Base-by-base conservation (phyloP, 1,140 invertebrate genomes). In the Melanaphis sacchari region DNA sequence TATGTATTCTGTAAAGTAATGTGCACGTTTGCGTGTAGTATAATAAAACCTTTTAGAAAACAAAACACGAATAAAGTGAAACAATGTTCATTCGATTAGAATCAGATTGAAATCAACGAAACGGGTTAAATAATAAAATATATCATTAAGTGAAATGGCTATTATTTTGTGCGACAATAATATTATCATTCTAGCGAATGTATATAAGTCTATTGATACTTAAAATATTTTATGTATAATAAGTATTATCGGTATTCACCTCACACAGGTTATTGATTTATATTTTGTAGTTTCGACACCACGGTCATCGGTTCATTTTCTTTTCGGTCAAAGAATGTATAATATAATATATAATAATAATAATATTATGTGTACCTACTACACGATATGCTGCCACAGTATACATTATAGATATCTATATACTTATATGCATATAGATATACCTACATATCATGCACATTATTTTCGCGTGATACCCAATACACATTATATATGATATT, bases 261-360 rank as follows among this genome's bases (percentile, higher is more conserved):
- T 76, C 59, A 76, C 59, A n/a, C 59, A 2, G 59, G 4, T n/a
- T 76, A 76, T 76, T 76, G 59, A 76, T 76, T 76, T 76, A 76
- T 76, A n/a, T 76, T n/a, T n/a, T n/a, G 59, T 4, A 21, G 59
- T 76, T 76, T 76, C 59, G 31, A 76, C n/a, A 76, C 31, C 59
- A n/a, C 11, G 4, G 2, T 18, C 31, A 15, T 18, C 31, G n/a
- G 31, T 66, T 66, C 59, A 24, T n/a, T 76, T 76, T 76, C 59
- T n/a, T n/a, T 76, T 76, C n/a, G 59, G 15, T 66, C 59, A n/a
- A 76, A 76, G 59, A 76, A 76, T n/a, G 15, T 31, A 15, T 26
- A 59, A 76, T 76, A 76, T 76, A 18, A 76, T 76, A 76, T n/a
- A 76, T n/a, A n/a, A n/a, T 66, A 66, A 66, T 66, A 66, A n/a